Conservation (phyloP, 2,113 vertebrate species). For the Amblyopsis rosae region DNA sequence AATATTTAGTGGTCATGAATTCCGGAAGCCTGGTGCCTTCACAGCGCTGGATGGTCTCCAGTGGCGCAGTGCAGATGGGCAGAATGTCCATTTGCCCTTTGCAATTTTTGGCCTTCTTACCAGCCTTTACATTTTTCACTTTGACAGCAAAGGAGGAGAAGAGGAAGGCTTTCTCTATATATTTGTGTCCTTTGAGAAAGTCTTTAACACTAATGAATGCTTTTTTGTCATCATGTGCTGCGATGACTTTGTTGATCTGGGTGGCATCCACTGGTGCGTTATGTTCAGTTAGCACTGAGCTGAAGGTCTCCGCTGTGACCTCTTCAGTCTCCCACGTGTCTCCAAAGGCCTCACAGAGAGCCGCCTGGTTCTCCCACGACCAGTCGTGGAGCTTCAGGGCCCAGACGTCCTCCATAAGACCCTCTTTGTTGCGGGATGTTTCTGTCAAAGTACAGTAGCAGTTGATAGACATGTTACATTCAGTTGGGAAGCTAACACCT, state of each 20-base stretch:
- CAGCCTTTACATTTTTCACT: constrained; percentile 76
- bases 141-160: constrained; percentile 78
- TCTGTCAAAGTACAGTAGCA: no score
- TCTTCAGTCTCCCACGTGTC: constrained; percentile 40
- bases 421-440: background rate
- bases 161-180: constrained; percentile 81
- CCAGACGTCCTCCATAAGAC: constrained; percentile 74
- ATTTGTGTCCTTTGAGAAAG: constrained; percentile 88
- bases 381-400: constrained; percentile 87
- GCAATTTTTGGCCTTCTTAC: constrained; percentile 72
- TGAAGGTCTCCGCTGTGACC: constrained; percentile 73
- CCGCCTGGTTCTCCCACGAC: constrained; percentile 79
- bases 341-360: constrained; percentile 69
- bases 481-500: no score
- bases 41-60: constrained; percentile 28
- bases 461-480: no score
- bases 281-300: constrained; percentile 69
- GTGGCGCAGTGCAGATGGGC: constrained; percentile 81
- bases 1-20: constrained; percentile 82
- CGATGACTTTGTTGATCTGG: constrained; percentile 67
- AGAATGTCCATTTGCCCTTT: constrained; percentile 76
- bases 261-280: constrained; percentile 64
- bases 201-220: constrained; percentile 76
- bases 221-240: constrained; percentile 68
- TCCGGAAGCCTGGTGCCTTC: constrained; percentile 79